These are phyloP conservation scores for Cyphomyrus discorhynchus DNA, from an alignment of 2,113 vertebrate genomes.

Conservation along the genomic window DNA sequence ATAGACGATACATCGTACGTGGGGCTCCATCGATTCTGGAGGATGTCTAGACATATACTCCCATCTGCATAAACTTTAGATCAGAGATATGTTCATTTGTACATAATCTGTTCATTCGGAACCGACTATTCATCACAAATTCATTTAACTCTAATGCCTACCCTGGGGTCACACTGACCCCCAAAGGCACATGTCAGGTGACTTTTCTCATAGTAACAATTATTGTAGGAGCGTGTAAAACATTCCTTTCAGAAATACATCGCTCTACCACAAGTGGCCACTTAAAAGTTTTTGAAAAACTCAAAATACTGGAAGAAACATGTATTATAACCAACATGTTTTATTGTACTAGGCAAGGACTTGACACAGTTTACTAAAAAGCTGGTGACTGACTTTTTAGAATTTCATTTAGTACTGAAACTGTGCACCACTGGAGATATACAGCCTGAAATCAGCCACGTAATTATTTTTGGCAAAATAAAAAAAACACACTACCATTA, in stretches of 20 bases:
- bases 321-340: background rate
- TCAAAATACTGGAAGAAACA: background rate
- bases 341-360: background rate
- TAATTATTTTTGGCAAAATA: background rate
- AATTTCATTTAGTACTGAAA: background rate
- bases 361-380: background rate
- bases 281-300: background rate
- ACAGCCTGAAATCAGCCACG: background rate
- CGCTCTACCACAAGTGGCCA: background rate
- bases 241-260: background rate
- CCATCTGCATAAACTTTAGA: constrained; percentile 90
- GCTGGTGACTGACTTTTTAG: background rate
- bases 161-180: too few relatives aligned
- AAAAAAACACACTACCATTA: background rate
- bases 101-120: background rate
- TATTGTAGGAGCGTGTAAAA: background rate
- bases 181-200: too few relatives aligned
- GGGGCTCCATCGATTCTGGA: constrained; percentile 98
- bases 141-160: background rate
- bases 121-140: background rate
- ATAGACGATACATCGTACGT: constrained; percentile 97
- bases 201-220: too few relatives aligned
- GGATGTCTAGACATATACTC: constrained; percentile 99
- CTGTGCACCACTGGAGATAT: background rate
- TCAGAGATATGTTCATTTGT: background rate